Conservation (phyloP, 2,113 vertebrate genomes). For the Cheirogaleus medius region DNA sequence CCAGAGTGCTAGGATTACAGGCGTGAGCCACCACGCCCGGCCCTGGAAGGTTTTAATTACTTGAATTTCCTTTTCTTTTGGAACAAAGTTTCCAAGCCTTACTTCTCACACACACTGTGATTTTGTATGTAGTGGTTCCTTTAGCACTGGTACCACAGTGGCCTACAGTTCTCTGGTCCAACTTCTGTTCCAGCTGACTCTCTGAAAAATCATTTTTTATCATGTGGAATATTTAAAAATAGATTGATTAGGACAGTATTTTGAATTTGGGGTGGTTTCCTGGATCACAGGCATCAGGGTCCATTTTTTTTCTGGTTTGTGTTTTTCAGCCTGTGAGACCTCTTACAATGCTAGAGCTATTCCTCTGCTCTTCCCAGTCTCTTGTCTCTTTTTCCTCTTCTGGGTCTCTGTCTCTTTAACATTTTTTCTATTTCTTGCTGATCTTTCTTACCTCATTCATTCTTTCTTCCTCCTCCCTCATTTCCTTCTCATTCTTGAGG, state of each 20-base stretch:
- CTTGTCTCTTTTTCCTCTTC: neutral
- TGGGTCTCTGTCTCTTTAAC: neutral
- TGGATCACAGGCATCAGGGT: neutral
- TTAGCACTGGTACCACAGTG: neutral
- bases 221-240: neutral
- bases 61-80: neutral
- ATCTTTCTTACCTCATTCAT: rapidly evolving
- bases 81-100: neutral
- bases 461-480: too few species aligned
- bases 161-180: neutral
- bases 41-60: neutral
- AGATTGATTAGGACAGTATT: neutral
- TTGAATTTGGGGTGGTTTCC: neutral
- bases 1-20: too few species aligned
- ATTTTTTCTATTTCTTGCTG: neutral
- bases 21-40: too few species aligned
- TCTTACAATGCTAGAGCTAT: rapidly evolving
- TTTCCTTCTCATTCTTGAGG: neutral
- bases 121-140: neutral
- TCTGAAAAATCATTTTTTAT: neutral
- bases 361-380: rapidly evolving
- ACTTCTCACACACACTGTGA: neutral
- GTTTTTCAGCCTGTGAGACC: neutral
- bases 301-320: neutral
- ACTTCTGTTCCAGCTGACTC: neutral